Evolutionary conservation across 2,113 vertebrate species (phyloP).

Genomic region (Anolis carolinensis): DNA sequence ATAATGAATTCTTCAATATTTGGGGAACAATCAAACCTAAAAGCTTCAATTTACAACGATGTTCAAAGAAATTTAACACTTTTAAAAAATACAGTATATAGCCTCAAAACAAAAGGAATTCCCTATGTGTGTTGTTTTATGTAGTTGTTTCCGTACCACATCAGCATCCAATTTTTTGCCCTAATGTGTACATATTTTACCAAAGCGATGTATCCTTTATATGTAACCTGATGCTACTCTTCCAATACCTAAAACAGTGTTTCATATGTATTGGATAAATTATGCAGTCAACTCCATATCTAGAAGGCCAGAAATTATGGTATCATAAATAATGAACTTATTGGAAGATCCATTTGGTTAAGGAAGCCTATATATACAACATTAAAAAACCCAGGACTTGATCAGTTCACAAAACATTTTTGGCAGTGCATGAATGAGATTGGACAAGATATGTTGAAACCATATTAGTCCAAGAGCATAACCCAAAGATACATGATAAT

Average conservation of each 20-base stretch:
- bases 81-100: conserved; percentile 16
- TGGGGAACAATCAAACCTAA: neutral
- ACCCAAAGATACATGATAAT: neutral
- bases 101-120: rapidly evolving
- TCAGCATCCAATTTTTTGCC: neutral
- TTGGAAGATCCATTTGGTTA: neutral
- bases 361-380: neutral
- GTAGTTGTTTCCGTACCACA: neutral
- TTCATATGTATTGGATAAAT: neutral
- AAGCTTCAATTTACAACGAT: neutral
- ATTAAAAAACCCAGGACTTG: neutral
- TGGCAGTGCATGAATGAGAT: neutral
- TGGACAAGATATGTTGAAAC: neutral
- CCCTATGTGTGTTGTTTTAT: neutral
- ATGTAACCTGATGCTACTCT: neutral
- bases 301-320: neutral
- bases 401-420: neutral
- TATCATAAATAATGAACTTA: neutral
- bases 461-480: neutral
- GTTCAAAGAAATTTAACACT: neutral
- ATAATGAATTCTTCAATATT: neutral
- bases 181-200: neutral
- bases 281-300: neutral
- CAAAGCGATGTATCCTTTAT: neutral
- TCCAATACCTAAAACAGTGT: neutral